A percentile compares a stretch with the other conserved stretches of the same genome.
phyloP scores from a whole-genome alignment of 2,888 invertebrate species.

The Acleris laterana region DNA sequence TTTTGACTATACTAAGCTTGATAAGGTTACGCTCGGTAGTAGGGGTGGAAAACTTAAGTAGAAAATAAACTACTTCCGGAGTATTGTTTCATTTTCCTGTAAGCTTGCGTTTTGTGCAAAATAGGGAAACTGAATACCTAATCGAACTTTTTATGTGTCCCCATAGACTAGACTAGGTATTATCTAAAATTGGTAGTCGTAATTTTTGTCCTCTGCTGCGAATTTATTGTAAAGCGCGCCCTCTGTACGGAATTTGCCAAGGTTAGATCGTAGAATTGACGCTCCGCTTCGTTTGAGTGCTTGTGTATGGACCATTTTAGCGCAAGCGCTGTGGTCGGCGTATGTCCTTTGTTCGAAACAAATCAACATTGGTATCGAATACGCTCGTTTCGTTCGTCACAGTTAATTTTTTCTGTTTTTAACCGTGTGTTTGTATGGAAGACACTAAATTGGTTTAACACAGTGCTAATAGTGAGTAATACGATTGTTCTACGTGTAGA shows the following conservation, averaged over 20 bases:
- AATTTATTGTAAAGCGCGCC: constrained; percentile 53
- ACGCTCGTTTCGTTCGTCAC: constrained; percentile 71
- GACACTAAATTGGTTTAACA: constrained; percentile 55
- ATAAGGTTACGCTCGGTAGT: too few relatives aligned
- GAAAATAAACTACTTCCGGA: too few relatives aligned
- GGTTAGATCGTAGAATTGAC: constrained; percentile 63
- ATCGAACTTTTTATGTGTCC: too few relatives aligned
- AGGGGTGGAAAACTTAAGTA: too few relatives aligned
- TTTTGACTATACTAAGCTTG: too few relatives aligned
- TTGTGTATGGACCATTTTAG: constrained; percentile 66
- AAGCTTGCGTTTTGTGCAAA: too few relatives aligned
- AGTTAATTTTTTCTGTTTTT: constrained; percentile 58
- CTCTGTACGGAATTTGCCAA: constrained; percentile 58
- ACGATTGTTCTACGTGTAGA: constrained; percentile 57
- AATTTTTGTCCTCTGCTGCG: too few relatives aligned
- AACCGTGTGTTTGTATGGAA: constrained; percentile 64
- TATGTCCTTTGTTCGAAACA: constrained; percentile 84
- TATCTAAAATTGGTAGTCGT: too few relatives aligned
- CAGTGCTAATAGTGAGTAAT: constrained; percentile 51
- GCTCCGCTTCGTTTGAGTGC: constrained; percentile 20
- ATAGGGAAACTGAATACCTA: too few relatives aligned
- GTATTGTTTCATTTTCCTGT: too few relatives aligned
- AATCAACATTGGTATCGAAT: constrained; percentile 75
- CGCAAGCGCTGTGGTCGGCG: constrained; percentile 83
- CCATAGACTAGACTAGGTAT: too few relatives aligned